phyloP scores from a whole-genome alignment of 1,140 invertebrate species.

The Daktulosphaira vitifoliae region DNA sequence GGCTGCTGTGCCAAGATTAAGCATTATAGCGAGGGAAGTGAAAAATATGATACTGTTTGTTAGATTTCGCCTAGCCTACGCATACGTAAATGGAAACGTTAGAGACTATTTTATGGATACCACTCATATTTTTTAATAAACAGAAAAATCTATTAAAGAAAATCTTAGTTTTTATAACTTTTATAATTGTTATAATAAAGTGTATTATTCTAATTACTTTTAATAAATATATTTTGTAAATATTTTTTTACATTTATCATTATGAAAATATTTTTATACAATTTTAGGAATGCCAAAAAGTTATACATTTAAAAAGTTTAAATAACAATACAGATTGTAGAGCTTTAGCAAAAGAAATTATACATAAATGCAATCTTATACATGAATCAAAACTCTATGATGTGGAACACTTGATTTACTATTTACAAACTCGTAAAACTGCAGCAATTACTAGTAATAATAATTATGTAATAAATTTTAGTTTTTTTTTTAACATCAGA shows the following conservation, averaged over 20 bases:
- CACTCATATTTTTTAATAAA: not conserved
- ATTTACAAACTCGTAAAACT: constrained; percentile 73
- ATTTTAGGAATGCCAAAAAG: constrained; percentile 70
- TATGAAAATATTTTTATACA: too few relatives aligned
- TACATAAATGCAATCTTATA: constrained; percentile 81
- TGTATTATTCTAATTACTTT: not conserved
- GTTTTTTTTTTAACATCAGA: too few relatives aligned
- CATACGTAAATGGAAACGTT: not conserved
- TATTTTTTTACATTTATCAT: constrained; percentile 35
- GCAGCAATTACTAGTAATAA: constrained; percentile 42
- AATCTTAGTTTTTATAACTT: too few relatives aligned
- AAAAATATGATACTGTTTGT: too few relatives aligned
- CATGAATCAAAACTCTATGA: constrained; percentile 73
- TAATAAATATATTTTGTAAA: constrained; percentile 7
- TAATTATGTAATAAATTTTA: not conserved
- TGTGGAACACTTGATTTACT: constrained; percentile 85
- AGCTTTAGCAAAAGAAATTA: constrained; percentile 72
- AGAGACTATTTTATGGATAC: not conserved
- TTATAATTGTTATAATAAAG: too few relatives aligned
- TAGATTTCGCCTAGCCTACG: not conserved
- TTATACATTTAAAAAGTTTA: constrained; percentile 75
- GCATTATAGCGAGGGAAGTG: too few relatives aligned
- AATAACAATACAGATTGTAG: constrained; percentile 70
- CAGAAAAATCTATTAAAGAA: too few relatives aligned
- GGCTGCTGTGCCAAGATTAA: not conserved